phyloP scores from a whole-genome alignment of 2,113 vertebrate genomes.

The Prietella phreatophila region DNA sequence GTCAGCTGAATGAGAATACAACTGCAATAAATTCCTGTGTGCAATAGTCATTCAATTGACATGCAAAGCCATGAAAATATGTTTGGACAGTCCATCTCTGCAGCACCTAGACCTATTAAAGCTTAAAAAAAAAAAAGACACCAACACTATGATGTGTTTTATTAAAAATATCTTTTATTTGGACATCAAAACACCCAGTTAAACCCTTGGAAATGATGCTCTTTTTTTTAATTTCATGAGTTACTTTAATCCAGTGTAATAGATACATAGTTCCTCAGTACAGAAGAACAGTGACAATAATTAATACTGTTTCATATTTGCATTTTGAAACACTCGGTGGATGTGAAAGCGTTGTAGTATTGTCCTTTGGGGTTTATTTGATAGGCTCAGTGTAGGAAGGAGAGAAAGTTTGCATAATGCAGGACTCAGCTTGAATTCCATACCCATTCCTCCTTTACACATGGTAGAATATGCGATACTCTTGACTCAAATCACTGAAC shows the following conservation, averaged over 20 bases:
- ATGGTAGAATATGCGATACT: not conserved
- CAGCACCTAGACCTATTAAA: not conserved
- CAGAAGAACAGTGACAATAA: slow-evolving; percentile 12
- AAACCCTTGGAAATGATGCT: slow-evolving; percentile 6
- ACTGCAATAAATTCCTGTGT: not conserved
- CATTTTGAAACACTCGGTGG: not conserved
- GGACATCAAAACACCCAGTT: slow-evolving; percentile 21
- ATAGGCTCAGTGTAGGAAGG: not conserved
- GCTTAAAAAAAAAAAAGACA: not conserved
- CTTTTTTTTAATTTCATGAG: not conserved
- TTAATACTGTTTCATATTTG: slow-evolving; percentile 11
- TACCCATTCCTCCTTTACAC: not conserved
- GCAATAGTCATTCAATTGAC: not conserved
- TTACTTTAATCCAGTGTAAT: not conserved
- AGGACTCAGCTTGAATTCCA: slow-evolving; percentile 22
- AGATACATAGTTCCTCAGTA: slow-evolving; percentile 1
- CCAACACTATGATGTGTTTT: not conserved
- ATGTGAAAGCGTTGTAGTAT: not conserved
- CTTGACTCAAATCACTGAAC: not conserved
- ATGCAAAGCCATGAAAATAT: not conserved
- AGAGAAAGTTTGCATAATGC: slow-evolving; percentile 40
- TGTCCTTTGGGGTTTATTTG: not conserved
- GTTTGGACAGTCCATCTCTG: not conserved
- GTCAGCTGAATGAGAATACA: not conserved
- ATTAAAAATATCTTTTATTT: slow-evolving; percentile 29